phyloP scores from a whole-genome alignment of 1,140 invertebrate genomes.

The Leptinotarsa texana region DNA sequence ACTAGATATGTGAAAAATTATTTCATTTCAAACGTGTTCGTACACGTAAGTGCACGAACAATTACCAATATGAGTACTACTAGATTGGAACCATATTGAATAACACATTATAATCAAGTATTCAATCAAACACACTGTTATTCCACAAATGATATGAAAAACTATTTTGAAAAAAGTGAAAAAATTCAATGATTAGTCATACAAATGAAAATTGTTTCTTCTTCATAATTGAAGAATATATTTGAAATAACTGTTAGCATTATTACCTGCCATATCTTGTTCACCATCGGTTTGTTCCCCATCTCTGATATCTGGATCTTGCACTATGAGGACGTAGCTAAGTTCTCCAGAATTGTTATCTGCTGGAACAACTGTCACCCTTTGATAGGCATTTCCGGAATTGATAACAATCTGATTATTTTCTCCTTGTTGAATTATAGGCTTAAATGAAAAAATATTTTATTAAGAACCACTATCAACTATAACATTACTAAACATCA shows the following conservation, averaged over 20 bases:
- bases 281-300: slow-evolving; percentile 65
- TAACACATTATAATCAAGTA: too few relatives aligned
- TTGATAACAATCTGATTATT: slow-evolving; percentile 62
- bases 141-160: too few relatives aligned
- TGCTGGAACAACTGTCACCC: slow-evolving; percentile 84
- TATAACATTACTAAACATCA: not conserved
- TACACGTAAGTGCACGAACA: too few relatives aligned
- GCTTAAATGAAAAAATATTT: slow-evolving; percentile 8
- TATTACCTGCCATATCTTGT: slow-evolving; percentile 60
- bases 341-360: slow-evolving; percentile 80
- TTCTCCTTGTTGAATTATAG: slow-evolving; percentile 14
- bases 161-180: too few relatives aligned
- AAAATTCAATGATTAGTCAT: too few relatives aligned
- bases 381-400: slow-evolving; percentile 73
- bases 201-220: too few relatives aligned
- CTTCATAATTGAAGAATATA: too few relatives aligned
- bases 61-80: too few relatives aligned
- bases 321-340: slow-evolving; percentile 88
- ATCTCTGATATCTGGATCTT: slow-evolving; percentile 67
- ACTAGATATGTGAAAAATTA: too few relatives aligned
- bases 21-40: too few relatives aligned
- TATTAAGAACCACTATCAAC: not conserved
- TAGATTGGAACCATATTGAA: too few relatives aligned
- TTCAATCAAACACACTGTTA: too few relatives aligned
- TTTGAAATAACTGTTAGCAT: not conserved